Conservation (phyloP, 2,113 vertebrate genomes). For the Ceuthmochares aereus region DNA sequence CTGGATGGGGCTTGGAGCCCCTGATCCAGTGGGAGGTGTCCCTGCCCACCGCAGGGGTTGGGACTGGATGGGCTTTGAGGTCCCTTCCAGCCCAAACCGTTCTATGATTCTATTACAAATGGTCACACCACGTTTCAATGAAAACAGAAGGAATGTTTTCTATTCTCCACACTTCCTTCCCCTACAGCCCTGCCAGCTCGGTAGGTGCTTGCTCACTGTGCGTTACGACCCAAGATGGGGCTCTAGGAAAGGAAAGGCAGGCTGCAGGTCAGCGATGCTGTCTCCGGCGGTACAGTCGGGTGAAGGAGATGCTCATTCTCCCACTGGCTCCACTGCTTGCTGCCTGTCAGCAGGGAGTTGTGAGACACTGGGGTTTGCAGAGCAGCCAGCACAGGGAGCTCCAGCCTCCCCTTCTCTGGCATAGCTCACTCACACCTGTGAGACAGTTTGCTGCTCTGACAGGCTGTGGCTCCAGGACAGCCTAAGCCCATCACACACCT, state of each 20-base stretch:
- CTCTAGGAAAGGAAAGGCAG: not conserved
- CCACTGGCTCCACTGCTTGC: not conserved
- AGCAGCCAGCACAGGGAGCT: not conserved
- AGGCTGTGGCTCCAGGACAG: not conserved
- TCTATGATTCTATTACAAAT: too few relatives aligned
- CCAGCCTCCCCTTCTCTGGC: not conserved
- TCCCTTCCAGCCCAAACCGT: too few relatives aligned
- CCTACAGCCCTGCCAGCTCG: not conserved
- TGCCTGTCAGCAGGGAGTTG: not conserved
- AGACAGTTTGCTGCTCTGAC: not conserved
- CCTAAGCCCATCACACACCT: not conserved
- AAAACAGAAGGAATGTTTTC: not conserved
- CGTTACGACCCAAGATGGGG: too few relatives aligned
- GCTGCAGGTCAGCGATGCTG: not conserved
- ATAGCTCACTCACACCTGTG: not conserved
- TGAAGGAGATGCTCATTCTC: not conserved
- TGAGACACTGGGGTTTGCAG: not conserved
- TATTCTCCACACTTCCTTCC: not conserved
- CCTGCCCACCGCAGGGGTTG: too few relatives aligned
- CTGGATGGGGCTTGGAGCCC: too few relatives aligned
- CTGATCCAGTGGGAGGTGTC: too few relatives aligned
- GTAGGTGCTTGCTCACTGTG: not conserved
- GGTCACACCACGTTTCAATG: rapidly evolving
- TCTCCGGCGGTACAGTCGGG: rapidly evolving
- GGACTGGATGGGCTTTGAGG: too few relatives aligned